Evolutionary conservation across 2,113 vertebrate species (phyloP).

Genomic region (Pangasianodon hypophthalmus): DNA sequence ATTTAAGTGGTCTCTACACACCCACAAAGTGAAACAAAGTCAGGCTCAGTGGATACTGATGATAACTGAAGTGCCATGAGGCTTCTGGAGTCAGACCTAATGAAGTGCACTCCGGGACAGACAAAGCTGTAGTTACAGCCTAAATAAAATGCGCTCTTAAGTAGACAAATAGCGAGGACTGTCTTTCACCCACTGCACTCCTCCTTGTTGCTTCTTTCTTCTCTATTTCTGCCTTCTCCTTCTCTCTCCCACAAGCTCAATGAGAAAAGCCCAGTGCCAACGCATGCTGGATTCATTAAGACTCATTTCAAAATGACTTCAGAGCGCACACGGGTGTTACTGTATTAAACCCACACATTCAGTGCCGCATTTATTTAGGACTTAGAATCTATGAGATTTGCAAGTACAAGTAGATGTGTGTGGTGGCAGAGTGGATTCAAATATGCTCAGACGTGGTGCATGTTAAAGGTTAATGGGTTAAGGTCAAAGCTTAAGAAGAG

Average conservation of each 20-base stretch:
- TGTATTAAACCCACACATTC: constrained; percentile 50
- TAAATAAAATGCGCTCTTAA: neutral
- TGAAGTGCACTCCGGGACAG: neutral
- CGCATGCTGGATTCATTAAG: constrained; percentile 52
- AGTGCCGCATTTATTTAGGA: constrained; percentile 45
- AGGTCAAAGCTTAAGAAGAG: constrained; percentile 51
- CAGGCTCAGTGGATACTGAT: neutral
- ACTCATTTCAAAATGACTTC: constrained; percentile 46
- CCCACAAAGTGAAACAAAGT: neutral
- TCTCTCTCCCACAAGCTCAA: neutral
- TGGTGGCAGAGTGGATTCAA: constrained; percentile 36
- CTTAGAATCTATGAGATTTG: constrained; percentile 58
- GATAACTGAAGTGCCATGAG: neutral
- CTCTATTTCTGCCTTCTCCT: neutral
- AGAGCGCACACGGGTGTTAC: constrained; percentile 44
- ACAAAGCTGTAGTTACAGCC: neutral
- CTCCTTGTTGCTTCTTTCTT: neutral
- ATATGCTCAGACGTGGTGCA: constrained; percentile 22
- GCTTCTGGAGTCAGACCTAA: neutral
- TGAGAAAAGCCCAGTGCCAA: neutral
- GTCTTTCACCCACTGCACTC: neutral
- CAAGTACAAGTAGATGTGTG: constrained; percentile 56
- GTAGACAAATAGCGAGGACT: neutral
- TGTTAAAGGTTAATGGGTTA: constrained; percentile 56
- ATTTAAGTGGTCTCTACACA: neutral